Evolutionary conservation across 2,797 vertebrate genomes (phyloP).

Genomic region (Sylvilagus floridanus): DNA sequence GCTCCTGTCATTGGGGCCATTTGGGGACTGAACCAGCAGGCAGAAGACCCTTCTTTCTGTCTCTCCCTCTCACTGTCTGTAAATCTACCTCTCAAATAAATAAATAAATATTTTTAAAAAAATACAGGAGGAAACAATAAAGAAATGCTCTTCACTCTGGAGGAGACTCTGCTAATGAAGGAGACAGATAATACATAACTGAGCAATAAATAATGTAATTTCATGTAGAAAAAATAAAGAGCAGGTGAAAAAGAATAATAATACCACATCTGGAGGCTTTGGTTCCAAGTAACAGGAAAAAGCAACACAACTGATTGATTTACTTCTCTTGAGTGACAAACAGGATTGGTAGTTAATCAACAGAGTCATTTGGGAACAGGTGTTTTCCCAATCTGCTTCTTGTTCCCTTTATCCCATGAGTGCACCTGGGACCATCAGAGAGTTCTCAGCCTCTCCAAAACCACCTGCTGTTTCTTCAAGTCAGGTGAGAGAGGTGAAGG

Average conservation of each 20-base stretch:
- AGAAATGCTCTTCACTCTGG: not conserved
- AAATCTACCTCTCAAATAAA: too few species aligned
- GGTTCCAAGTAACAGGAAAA: not conserved
- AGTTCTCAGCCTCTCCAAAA: not conserved
- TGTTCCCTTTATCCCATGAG: not conserved
- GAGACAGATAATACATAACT: not conserved
- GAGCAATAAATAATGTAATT: not conserved
- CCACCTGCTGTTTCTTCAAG: not conserved
- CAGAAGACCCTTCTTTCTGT: too few species aligned
- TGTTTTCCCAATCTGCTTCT: not conserved
- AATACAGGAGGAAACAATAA: accelerated
- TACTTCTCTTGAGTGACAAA: not conserved
- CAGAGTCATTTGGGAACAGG: not conserved
- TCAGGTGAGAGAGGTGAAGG: not conserved
- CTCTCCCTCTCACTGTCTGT: too few species aligned
- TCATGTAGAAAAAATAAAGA: not conserved
- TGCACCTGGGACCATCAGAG: not conserved
- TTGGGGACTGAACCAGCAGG: too few species aligned
- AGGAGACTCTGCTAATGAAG: not conserved
- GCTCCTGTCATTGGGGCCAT: too few species aligned
- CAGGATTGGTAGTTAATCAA: not conserved
- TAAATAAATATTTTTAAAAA: too few species aligned
- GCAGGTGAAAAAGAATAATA: not conserved
- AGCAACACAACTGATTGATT: not conserved
- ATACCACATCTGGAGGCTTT: not conserved